phyloP scores from a whole-genome alignment of 1,140 invertebrate species.

The Drosophila sechellia region DNA sequence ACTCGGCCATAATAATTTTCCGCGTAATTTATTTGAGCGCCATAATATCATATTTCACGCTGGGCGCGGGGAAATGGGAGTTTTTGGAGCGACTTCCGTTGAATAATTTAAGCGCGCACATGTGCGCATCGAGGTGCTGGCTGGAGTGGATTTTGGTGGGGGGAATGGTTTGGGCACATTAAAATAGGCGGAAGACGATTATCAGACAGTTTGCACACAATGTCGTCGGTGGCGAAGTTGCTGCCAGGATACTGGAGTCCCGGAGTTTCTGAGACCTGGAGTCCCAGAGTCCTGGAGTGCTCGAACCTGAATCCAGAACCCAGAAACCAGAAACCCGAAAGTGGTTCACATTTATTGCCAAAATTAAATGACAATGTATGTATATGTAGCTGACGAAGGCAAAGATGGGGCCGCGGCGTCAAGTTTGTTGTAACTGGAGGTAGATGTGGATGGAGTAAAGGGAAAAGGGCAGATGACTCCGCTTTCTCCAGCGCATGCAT shows the following conservation, averaged over 20 bases:
- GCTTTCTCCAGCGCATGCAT: not conserved
- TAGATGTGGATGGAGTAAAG: constrained; percentile 48
- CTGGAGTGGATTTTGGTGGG: not conserved
- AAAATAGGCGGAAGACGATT: constrained; percentile 83
- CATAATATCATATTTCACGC: constrained; percentile 80
- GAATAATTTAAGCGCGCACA: constrained; percentile 81
- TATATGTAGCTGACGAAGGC: constrained; percentile 73
- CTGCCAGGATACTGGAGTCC: not conserved
- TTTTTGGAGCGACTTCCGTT: constrained; percentile 54
- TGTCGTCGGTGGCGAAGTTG: constrained; percentile 45
- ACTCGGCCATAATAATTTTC: constrained; percentile 77
- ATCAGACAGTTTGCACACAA: constrained; percentile 83
- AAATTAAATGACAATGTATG: constrained; percentile 84
- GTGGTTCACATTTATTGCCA: constrained; percentile 77
- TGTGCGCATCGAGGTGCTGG: constrained; percentile 37
- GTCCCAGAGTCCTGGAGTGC: not conserved
- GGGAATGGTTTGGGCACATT: constrained; percentile 39
- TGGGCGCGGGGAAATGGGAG: constrained; percentile 21
- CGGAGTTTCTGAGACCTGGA: not conserved
- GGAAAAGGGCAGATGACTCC: constrained; percentile 23
- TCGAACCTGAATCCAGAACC: not conserved
- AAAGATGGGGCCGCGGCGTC: constrained; percentile 4
- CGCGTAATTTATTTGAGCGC: constrained; percentile 81
- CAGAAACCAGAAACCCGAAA: not conserved
- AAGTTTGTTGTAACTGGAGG: constrained; percentile 64